Percentiles rank a stretch among this genome's conserved stretches.
Evolutionary conservation across 2,888 invertebrate species (phyloP).

Genomic region (Orthosia cruda): DNA sequence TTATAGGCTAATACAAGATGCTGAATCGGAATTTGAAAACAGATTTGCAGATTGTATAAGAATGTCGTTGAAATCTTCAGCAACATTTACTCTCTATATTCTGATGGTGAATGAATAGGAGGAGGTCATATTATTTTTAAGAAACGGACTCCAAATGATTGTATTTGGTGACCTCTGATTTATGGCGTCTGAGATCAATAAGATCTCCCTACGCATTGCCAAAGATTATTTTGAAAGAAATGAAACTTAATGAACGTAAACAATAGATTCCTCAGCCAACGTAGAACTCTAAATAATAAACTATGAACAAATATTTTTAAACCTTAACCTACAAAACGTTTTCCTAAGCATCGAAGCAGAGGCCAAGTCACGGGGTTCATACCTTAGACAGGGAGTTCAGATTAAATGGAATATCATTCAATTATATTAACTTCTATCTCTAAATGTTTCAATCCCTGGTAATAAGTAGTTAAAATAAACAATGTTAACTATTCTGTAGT

Average conservation of each 20-base stretch:
- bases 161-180: too few relatives aligned
- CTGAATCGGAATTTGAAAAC: too few relatives aligned
- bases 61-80: too few relatives aligned
- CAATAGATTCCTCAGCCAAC: slow-evolving; percentile 7
- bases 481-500: neutral
- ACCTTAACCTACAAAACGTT: slow-evolving; percentile 53
- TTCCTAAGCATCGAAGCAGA: slow-evolving; percentile 45
- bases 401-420: slow-evolving; percentile 14
- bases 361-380: slow-evolving; percentile 53
- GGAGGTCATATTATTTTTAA: too few relatives aligned
- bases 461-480: neutral
- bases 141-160: too few relatives aligned
- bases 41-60: too few relatives aligned
- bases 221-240: neutral
- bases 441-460: neutral
- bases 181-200: too few relatives aligned
- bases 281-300: slow-evolving; percentile 32
- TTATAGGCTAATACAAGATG: too few relatives aligned
- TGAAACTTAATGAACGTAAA: neutral
- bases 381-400: slow-evolving; percentile 1
- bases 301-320: slow-evolving; percentile 51
- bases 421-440: neutral
- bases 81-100: too few relatives aligned
- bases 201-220: too few relatives aligned
- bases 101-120: too few relatives aligned